These are phyloP conservation scores for Etia nguti DNA, from an alignment of 2,113 vertebrate species.

Conservation along the genomic window DNA sequence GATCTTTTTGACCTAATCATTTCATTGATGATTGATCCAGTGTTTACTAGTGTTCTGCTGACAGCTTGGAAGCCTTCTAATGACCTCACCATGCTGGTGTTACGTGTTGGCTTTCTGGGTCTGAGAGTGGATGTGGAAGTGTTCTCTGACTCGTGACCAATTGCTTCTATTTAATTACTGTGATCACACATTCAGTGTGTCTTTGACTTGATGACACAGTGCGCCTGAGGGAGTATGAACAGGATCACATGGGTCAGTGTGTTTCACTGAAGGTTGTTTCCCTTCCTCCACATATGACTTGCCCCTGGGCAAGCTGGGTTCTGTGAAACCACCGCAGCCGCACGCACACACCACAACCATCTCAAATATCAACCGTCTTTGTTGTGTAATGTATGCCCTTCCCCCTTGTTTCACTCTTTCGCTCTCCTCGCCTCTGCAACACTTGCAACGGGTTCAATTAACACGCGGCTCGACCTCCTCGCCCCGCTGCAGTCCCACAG, in stretches of 20 bases:
- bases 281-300: neutral
- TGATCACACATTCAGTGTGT: slow-evolving; percentile 36
- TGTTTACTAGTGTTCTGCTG: neutral
- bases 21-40: neutral
- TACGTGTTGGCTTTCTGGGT: neutral
- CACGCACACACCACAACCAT: neutral
- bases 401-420: neutral
- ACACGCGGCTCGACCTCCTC: slow-evolving; percentile 20
- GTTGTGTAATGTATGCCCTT: neutral
- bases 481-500: neutral
- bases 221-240: slow-evolving; percentile 22
- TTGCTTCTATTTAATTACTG: slow-evolving; percentile 46
- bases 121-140: neutral
- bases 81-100: neutral
- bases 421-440: slow-evolving; percentile 31
- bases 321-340: neutral
- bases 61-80: neutral
- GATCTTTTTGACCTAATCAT: neutral
- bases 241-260: slow-evolving; percentile 41
- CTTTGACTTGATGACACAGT: slow-evolving; percentile 30
- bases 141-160: slow-evolving; percentile 41
- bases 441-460: slow-evolving; percentile 52
- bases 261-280: slow-evolving; percentile 32
- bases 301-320: slow-evolving; percentile 13
- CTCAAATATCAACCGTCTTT: neutral